Evolutionary conservation across 1,140 invertebrate genomes (phyloP).

Genomic region (Brevipalpus yothersi): DNA sequence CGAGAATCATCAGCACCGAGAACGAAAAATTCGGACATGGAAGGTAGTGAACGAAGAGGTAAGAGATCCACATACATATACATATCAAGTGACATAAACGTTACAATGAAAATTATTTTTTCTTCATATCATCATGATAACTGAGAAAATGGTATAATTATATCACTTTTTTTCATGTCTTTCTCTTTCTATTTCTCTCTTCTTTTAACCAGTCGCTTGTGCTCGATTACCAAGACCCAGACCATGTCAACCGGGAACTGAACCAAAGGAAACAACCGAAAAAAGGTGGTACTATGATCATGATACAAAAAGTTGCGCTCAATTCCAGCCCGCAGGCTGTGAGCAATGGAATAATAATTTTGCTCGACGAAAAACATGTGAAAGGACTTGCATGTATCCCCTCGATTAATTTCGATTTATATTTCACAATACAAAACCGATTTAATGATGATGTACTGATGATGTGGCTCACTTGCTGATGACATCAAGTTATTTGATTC

Average conservation of each 20-base stretch:
- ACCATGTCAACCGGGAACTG: too few species aligned
- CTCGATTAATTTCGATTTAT: too few species aligned
- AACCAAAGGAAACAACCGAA: not conserved
- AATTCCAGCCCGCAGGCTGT: not conserved
- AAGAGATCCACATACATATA: too few species aligned
- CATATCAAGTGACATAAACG: too few species aligned
- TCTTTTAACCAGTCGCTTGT: not conserved
- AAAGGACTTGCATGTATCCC: not conserved
- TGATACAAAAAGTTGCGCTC: not conserved
- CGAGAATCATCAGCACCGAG: not conserved
- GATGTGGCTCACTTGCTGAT: too few species aligned
- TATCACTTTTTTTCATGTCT: not conserved
- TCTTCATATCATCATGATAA: too few species aligned
- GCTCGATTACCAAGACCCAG: not conserved
- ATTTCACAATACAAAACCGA: too few species aligned
- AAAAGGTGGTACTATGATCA: not conserved
- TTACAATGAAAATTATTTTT: too few species aligned
- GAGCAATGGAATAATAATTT: not conserved
- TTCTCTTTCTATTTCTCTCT: not conserved
- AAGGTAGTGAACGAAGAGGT: too few species aligned
- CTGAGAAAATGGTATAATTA: not conserved
- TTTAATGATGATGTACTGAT: too few species aligned
- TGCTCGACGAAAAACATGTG: not conserved
- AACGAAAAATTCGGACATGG: too few species aligned
- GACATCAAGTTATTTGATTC: too few species aligned